These are phyloP conservation scores for Tenthredo livida DNA, from an alignment of 2,888 invertebrate genomes.

Conservation along the genomic window DNA sequence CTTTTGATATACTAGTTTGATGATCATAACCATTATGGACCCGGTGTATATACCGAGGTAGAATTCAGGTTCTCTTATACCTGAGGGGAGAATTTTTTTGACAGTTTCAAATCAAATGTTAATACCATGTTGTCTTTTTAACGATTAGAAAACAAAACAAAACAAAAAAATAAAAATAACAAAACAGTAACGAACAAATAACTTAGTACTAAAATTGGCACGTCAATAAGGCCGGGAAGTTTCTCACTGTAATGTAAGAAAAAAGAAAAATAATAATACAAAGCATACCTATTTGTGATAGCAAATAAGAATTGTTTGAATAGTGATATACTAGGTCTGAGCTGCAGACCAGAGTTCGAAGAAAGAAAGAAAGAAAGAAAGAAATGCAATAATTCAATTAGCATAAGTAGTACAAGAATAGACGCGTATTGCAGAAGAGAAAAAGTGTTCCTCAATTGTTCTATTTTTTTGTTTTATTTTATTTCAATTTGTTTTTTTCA, in stretches of 20 bases:
- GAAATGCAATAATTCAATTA: background rate
- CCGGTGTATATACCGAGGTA: slow-evolving; percentile 39
- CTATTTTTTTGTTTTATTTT: background rate
- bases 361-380: slow-evolving; percentile 18
- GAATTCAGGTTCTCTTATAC: slow-evolving; percentile 22
- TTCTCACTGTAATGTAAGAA: slow-evolving; percentile 3
- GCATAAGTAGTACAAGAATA: background rate
- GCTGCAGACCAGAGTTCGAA: background rate
- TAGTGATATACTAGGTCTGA: slow-evolving; percentile 11
- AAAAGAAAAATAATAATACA: slow-evolving; percentile 18
- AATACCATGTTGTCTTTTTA: slow-evolving; percentile 45
- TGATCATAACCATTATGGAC: background rate
- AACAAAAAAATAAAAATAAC: background rate
- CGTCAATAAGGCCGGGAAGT: slow-evolving; percentile 4
- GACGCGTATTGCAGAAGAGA: background rate
- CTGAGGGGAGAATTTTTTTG: slow-evolving; percentile 42
- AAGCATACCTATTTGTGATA: background rate
- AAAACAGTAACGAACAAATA: background rate
- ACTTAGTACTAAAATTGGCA: background rate
- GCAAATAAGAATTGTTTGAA: background rate
- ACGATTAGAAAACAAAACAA: background rate
- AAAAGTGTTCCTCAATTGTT: background rate
- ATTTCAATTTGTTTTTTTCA: background rate
- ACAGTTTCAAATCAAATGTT: slow-evolving; percentile 52
- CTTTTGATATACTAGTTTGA: background rate